These are phyloP conservation scores for Jordanella pulchra DNA, from an alignment of 2,797 vertebrate species.

Conservation along the genomic window DNA sequence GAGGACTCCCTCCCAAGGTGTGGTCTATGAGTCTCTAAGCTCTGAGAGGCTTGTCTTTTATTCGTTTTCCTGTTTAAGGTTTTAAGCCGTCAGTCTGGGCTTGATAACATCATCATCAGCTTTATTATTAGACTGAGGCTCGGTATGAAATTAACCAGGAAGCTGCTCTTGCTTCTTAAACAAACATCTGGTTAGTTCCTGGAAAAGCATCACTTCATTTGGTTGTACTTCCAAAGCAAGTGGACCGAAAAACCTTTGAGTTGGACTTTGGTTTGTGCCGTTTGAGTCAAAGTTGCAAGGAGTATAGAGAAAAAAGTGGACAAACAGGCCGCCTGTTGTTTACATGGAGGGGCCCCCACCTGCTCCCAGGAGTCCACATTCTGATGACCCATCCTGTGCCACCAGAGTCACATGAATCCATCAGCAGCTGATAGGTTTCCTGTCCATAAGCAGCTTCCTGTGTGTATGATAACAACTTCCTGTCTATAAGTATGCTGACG, in stretches of 20 bases:
- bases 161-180: neutral
- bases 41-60: neutral
- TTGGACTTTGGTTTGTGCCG: neutral
- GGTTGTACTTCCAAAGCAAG: too few species aligned
- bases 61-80: neutral
- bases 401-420: neutral
- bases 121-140: neutral
- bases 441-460: constrained; percentile 18
- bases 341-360: neutral
- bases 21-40: neutral
- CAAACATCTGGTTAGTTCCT: neutral
- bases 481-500: neutral
- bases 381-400: neutral
- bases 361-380: neutral
- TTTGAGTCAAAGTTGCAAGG: too few species aligned
- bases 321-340: neutral
- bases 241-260: too few species aligned
- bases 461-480: constrained; percentile 20
- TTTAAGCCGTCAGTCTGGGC: neutral
- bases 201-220: neutral
- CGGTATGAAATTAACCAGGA: neutral
- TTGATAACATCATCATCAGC: too few species aligned
- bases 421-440: constrained; percentile 10
- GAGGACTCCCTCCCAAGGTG: neutral
- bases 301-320: too few species aligned